Base-by-base conservation (phyloP, 2,888 invertebrate genomes). In the Drosophila monieri region DNA sequence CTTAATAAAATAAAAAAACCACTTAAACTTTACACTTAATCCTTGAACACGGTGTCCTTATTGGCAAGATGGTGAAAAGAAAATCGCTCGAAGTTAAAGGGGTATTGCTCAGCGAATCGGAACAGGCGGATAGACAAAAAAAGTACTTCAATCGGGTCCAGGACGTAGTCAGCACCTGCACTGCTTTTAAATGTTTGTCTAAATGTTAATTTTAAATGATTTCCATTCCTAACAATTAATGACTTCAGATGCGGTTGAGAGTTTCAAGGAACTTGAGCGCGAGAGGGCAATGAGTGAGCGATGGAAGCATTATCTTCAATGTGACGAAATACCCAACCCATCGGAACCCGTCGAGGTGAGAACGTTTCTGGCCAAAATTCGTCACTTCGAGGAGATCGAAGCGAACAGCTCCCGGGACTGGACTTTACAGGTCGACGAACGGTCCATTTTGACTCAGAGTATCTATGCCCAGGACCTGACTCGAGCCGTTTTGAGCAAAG, bases 291-390 rank as follows among this genome's bases (percentile, higher is more conserved):
- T 6, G 4, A 27, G 21, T n/a, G 71, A 66, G 0, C 77, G 85
- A 58, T 90, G 90, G 91, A 47, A 76, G 5, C 77, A 74, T 10
- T 88, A 80, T 62, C 18, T 89, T 3, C 61, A 64, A 3, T 90
- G 91, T 39, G 81, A 85, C 57, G 83, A 78, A 0, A 39, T 90
- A 23, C 91, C 90, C 0, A 78, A 86, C n/a, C 74, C 89, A 0
- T 70, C 79, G 46, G 23, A 69, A 12, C 89, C 90, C 1, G 64
- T 76, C 2, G 80, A 85, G 18, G 70, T 91, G 49, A 79, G 89
- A 12, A 68, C 70, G 3, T 88, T 87, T 54, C 52, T 90, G 3
- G 73, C 52, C 2, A 81, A 87, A 46, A 37, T 71, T 10, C 75
- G 73, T 0, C 14, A 67, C 41, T 79, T 68, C n/a, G 88, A 90